These are phyloP conservation scores for Sebastes goodei DNA, from an alignment of 2,797 vertebrate genomes.

Conservation along the genomic window DNA sequence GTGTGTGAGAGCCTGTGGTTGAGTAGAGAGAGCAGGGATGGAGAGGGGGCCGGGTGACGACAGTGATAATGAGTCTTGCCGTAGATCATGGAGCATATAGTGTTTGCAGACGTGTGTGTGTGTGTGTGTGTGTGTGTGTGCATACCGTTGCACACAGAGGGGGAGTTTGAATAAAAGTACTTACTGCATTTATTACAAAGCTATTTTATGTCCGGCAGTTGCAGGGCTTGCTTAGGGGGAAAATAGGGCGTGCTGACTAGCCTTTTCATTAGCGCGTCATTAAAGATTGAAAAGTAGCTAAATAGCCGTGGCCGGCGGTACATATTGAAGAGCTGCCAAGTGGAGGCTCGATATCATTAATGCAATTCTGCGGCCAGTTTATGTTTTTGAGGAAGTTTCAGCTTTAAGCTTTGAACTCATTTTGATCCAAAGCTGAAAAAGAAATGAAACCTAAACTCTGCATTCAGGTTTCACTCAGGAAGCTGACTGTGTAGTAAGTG, in stretches of 20 bases:
- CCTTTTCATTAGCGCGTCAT: constrained; percentile 64
- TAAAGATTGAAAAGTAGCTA: constrained; percentile 63
- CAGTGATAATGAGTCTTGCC: constrained; percentile 35
- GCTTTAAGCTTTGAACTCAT: background rate
- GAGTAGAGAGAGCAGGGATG: constrained; percentile 9
- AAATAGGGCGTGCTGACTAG: constrained; percentile 53
- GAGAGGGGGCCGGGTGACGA: constrained; percentile 33
- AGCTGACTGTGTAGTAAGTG: background rate
- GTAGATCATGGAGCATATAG: constrained; percentile 25
- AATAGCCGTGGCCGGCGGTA: constrained; percentile 27
- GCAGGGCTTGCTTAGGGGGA: constrained; percentile 41
- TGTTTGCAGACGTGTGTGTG: background rate
- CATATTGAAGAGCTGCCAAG: constrained; percentile 24
- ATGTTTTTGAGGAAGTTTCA: constrained; percentile 15
- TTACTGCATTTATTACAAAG: constrained; percentile 56
- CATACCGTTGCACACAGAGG: background rate
- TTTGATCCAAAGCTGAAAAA: background rate
- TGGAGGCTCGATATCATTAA: background rate
- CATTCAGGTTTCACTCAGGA: background rate
- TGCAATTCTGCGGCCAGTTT: background rate
- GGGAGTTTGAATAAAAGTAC: constrained; percentile 33
- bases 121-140: background rate
- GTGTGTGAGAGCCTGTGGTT: constrained; percentile 11
- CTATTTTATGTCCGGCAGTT: constrained; percentile 49
- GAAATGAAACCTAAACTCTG: background rate